phyloP scores from a whole-genome alignment of 2,888 invertebrate species.

The Acleris emargana region DNA sequence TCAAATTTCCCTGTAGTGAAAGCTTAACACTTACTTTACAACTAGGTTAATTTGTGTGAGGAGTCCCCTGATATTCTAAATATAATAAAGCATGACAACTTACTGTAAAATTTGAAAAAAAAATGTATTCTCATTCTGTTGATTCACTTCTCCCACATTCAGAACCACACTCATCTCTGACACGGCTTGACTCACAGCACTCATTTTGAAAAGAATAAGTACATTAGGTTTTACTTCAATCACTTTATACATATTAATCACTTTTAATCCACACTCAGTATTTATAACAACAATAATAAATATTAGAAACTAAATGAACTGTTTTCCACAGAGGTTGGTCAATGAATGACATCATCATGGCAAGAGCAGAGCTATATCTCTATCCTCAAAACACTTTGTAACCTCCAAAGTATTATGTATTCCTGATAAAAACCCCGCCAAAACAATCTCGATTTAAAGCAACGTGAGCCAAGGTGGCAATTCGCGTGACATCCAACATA shows the following conservation, averaged over 20 bases:
- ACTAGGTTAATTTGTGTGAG: no score
- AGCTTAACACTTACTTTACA: no score
- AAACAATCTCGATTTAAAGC: background rate
- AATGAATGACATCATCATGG: slow-evolving; percentile 24
- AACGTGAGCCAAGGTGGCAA: background rate
- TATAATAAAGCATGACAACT: no score
- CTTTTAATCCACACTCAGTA: background rate
- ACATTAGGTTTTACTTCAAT: background rate
- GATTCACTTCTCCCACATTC: no score
- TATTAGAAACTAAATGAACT: background rate
- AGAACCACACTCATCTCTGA: no score
- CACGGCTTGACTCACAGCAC: no score
- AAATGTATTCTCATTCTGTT: no score
- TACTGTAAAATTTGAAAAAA: no score
- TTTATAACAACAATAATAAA: background rate
- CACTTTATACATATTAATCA: background rate
- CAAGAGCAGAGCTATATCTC: slow-evolving; percentile 1
- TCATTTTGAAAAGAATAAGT: no score
- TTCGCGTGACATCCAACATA: slow-evolving; percentile 3
- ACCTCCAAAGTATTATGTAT: slow-evolving; percentile 17
- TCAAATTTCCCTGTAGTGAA: no score
- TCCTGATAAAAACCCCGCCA: slow-evolving; percentile 21
- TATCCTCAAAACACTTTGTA: slow-evolving; percentile 22
- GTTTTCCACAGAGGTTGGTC: background rate
- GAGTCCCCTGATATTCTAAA: no score